Conservation (phyloP, 2,797 vertebrate genomes). For the Acipenser oxyrinchus region DNA sequence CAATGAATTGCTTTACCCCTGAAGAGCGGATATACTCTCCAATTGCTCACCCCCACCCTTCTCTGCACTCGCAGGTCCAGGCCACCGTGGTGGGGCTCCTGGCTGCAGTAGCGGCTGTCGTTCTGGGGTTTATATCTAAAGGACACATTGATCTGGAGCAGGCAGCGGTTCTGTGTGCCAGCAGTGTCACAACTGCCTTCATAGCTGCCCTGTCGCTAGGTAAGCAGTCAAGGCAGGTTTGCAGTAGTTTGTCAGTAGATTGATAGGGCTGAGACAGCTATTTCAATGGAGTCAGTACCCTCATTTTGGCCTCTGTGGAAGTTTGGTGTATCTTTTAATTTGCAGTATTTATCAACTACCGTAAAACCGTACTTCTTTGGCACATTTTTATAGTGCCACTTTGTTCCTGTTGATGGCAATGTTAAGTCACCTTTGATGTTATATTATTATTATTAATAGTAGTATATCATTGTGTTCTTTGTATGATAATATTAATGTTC, state of each 20-base stretch:
- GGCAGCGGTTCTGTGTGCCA: conserved; percentile 80
- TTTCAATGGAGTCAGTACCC: too few species aligned
- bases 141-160: conserved; percentile 75
- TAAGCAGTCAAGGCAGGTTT: conserved; percentile 35
- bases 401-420: too few species aligned
- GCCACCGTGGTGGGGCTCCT: conserved; percentile 89
- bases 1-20: too few species aligned
- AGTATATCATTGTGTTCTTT: not conserved
- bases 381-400: too few species aligned
- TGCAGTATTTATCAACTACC: too few species aligned
- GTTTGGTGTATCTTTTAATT: too few species aligned
- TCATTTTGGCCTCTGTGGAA: too few species aligned
- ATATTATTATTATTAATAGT: too few species aligned
- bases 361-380: too few species aligned
- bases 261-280: too few species aligned
- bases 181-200: conserved; percentile 86
- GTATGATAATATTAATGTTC: not conserved
- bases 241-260: too few species aligned
- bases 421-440: not conserved
- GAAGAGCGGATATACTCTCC: too few species aligned
- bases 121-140: conserved; percentile 72
- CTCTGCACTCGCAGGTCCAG: conserved; percentile 65
- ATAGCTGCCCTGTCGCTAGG: conserved; percentile 83
- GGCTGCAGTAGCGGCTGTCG: conserved; percentile 76
- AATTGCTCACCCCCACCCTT: not conserved